A percentile compares a stretch with the other conserved stretches of the same genome.
Conservation (phyloP, 2,797 vertebrate genomes). For the Hippopotamyrus pictus region DNA sequence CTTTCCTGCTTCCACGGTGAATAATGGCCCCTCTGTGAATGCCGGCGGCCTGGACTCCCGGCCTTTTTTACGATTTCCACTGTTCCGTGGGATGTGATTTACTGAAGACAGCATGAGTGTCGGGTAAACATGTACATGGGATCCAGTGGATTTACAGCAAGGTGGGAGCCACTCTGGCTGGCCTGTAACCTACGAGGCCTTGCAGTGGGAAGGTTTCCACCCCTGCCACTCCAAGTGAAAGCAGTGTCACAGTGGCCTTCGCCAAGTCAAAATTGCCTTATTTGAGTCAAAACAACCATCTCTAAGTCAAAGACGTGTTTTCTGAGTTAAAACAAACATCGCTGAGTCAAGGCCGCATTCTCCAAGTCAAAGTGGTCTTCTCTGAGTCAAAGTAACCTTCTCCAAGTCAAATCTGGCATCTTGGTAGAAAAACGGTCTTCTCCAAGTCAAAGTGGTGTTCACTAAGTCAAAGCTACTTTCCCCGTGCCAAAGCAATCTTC, state of each 20-base stretch:
- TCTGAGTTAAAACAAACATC: background rate
- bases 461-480: background rate
- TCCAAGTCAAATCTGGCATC: background rate
- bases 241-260: background rate
- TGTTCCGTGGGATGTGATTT: slow-evolving; percentile 62
- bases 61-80: slow-evolving; percentile 48
- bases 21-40: slow-evolving; percentile 60
- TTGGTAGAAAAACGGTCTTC: background rate
- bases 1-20: slow-evolving; percentile 59
- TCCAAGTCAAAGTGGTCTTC: background rate
- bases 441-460: background rate
- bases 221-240: background rate
- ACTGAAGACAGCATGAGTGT: slow-evolving; percentile 60
- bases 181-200: background rate
- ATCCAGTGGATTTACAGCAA: background rate
- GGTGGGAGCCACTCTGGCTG: background rate
- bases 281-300: background rate
- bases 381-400: background rate
- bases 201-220: background rate
- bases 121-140: slow-evolving; percentile 46
- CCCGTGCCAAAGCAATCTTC: background rate
- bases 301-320: background rate
- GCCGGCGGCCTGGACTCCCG: slow-evolving; percentile 44
- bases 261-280: background rate
- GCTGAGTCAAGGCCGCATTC: background rate